A percentile compares a stretch with the other conserved stretches of the same genome.
Evolutionary conservation across 2,797 vertebrate genomes (phyloP).

Genomic region (Danio choprae): DNA sequence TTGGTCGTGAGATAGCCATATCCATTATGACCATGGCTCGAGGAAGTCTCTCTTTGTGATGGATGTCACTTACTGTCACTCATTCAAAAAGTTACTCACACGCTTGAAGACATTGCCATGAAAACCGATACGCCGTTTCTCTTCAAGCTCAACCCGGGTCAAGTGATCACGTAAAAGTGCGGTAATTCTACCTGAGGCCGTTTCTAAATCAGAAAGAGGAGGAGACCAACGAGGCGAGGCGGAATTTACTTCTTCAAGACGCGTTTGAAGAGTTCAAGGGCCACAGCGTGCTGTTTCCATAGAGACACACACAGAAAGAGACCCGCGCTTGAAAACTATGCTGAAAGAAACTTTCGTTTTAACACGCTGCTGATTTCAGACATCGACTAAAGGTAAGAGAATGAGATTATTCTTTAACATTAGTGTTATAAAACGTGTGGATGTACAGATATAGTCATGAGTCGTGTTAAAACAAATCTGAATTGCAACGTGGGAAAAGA

Average conservation of each 20-base stretch:
- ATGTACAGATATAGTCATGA: not conserved
- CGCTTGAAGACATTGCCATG: conserved; percentile 52
- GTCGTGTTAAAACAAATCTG: not conserved
- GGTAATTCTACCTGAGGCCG: conserved; percentile 60
- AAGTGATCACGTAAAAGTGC: conserved; percentile 42
- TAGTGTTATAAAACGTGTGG: not conserved
- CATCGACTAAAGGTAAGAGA: conserved; percentile 1
- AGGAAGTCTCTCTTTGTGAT: conserved; percentile 31
- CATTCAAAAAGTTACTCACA: conserved; percentile 54
- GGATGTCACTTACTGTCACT: conserved; percentile 53
- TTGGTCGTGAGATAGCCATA: not conserved
- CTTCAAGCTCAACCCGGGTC: conserved; percentile 38
- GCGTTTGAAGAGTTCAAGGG: conserved; percentile 43
- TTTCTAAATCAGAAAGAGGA: conserved; percentile 38
- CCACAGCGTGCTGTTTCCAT: conserved; percentile 70
- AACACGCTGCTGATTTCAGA: not conserved
- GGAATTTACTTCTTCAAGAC: conserved; percentile 7
- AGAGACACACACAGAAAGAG: conserved; percentile 51
- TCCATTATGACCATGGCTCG: not conserved
- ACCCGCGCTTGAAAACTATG: not conserved
- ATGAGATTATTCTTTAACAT: not conserved
- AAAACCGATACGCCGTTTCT: conserved; percentile 62
- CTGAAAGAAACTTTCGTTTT: not conserved
- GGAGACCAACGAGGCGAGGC: conserved; percentile 2
- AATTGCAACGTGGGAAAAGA: not conserved